Conservation (phyloP, 1,140 invertebrate genomes). For the Dryas iulia region DNA sequence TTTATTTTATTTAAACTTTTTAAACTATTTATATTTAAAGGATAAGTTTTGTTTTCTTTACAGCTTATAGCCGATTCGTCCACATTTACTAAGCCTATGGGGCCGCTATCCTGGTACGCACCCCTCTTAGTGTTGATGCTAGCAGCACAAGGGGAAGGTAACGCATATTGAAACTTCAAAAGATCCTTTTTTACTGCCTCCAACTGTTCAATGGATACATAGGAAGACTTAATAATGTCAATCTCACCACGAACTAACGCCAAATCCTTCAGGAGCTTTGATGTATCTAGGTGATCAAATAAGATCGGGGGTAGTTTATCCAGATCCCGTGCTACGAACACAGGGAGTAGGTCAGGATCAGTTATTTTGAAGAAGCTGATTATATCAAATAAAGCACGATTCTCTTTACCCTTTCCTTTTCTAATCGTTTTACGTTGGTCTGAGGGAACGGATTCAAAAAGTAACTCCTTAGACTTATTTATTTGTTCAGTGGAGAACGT, state of each 20-base stretch:
- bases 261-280: constrained; percentile 32
- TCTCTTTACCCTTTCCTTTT: constrained; percentile 27
- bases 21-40: too few relatives aligned
- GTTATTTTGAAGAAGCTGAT: constrained; percentile 18
- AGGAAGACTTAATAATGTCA: constrained; percentile 22
- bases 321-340: constrained; percentile 31
- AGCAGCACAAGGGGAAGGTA: too few relatives aligned
- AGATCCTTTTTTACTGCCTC: constrained; percentile 7
- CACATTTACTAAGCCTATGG: too few relatives aligned
- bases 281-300: constrained; percentile 32
- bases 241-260: constrained; percentile 23
- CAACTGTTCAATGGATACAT: constrained; percentile 20
- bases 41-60: too few relatives aligned
- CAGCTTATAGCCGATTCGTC: too few relatives aligned
- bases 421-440: constrained; percentile 13
- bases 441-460: constrained; percentile 24
- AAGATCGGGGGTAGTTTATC: constrained; percentile 31
- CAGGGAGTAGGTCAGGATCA: constrained; percentile 20
- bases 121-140: too few relatives aligned
- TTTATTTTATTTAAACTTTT: too few relatives aligned
- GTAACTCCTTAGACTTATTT: constrained; percentile 24
- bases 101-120: too few relatives aligned
- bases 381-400: constrained; percentile 23
- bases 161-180: too few relatives aligned
- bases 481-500: constrained; percentile 28